Base-by-base conservation (phyloP, 2,113 vertebrate species). In the Stegostoma tigrinum region DNA sequence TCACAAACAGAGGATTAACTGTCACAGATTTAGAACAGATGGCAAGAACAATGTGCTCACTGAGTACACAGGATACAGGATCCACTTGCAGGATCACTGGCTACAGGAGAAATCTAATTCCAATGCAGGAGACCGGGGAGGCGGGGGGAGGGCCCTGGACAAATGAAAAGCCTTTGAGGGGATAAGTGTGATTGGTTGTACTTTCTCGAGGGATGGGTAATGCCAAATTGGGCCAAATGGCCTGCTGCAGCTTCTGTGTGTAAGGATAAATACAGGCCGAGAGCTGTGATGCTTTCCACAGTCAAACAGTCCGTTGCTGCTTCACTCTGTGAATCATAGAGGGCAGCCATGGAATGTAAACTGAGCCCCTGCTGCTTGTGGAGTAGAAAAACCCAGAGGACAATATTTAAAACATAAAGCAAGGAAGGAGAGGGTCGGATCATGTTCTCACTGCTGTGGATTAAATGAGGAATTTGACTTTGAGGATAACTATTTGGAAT, bases 291-390 rank as follows among this genome's bases (percentile, higher is more conserved):
- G 78, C n/a, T 38, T 83, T 5, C 78, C 5, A 38, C n/a, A 83
- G 78, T 38, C 30, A 12, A 42, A 83, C 6, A 83, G 38, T n/a
- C n/a, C n/a, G n/a, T 38, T 83, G n/a, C n/a, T 38, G 0, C 42
- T 15, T 38, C n/a, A 42, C n/a, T 3, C 15, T 19, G 78, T 42
- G 78, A 83, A 0, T 3, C 78, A 42, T 17, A 19, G 75, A 30
- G 10, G 34, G 75, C 34, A 38, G n/a, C 27, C 34, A n/a, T 38
- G n/a, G n/a, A 5, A 38, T 5, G 55, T 61, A 10, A 0, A 12
- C 17, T 0, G n/a, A 42, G 19, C 1, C 12, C 55, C n/a, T 19
- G 15, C 15, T 5, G n/a, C 38, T 15, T 34, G 3, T 0, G 34
- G n/a, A n/a, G 75, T 12, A 14, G 70, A 75, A 8, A 75, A 75